phyloP scores from a whole-genome alignment of 1,140 invertebrate species.

The Stratiolaelaps scimitus region DNA sequence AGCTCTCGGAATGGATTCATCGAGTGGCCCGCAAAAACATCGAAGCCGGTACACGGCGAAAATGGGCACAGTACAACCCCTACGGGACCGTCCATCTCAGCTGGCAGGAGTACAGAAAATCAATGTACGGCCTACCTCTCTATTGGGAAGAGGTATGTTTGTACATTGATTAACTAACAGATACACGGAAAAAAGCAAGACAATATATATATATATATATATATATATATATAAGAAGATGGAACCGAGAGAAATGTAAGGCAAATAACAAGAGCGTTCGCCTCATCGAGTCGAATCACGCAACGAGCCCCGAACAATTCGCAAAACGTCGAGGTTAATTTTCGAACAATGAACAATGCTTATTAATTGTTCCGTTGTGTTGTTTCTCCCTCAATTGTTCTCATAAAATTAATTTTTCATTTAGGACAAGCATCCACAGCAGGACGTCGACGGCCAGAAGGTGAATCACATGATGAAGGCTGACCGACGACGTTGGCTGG shows the following conservation, averaged over 20 bases:
- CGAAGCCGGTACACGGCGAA: not conserved
- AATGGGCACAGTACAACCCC: slow-evolving; percentile 4
- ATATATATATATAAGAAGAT: too few species aligned
- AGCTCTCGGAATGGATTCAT: slow-evolving; percentile 21
- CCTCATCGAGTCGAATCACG: too few species aligned
- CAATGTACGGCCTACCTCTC: slow-evolving; percentile 21
- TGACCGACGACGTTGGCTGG: not conserved
- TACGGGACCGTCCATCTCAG: not conserved
- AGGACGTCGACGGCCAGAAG: not conserved
- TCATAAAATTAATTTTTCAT: too few species aligned
- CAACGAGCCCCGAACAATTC: too few species aligned
- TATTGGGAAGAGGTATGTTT: slow-evolving; percentile 24
- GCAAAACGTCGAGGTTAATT: too few species aligned
- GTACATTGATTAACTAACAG: too few species aligned
- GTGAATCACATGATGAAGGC: not conserved
- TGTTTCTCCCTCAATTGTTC: not conserved
- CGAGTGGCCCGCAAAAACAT: not conserved
- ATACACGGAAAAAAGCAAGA: too few species aligned
- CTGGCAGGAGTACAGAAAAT: slow-evolving; percentile 20
- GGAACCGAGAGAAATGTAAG: too few species aligned
- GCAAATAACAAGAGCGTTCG: too few species aligned
- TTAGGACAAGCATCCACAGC: slow-evolving; percentile 2
- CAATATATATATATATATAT: too few species aligned
- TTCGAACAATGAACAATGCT: not conserved
- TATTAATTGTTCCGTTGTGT: too few species aligned